Conservation (phyloP, 2,888 invertebrate genomes). For the Azorinus chamasolen region DNA sequence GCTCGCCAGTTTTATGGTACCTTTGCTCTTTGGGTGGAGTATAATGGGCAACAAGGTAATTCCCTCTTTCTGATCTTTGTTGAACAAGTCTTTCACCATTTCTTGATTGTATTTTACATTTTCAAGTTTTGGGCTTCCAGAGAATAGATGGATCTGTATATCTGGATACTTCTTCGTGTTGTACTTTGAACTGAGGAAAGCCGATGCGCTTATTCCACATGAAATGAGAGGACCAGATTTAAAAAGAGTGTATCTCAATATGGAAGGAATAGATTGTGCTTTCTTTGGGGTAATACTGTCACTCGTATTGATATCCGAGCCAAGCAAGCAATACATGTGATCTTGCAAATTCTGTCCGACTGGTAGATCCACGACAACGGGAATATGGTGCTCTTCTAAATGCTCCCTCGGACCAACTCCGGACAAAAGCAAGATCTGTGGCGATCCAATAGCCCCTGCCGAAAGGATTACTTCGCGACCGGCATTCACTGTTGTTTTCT, state of each 20-base stretch:
- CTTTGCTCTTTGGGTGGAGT: slow-evolving; percentile 90
- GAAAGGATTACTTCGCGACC: slow-evolving; percentile 80
- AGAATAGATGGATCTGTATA: slow-evolving; percentile 36
- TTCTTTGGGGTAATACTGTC: slow-evolving; percentile 23
- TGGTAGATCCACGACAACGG: slow-evolving; percentile 79
- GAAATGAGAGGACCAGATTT: slow-evolving; percentile 24
- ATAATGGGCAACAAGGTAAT: slow-evolving; percentile 19
- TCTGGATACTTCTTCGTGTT: slow-evolving; percentile 40
- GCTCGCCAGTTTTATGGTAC: slow-evolving; percentile 92
- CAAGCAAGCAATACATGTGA: slow-evolving; percentile 60
- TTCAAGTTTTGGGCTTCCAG: not conserved
- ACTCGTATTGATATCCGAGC: slow-evolving; percentile 26
- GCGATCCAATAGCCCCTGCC: slow-evolving; percentile 85
- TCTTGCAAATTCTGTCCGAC: slow-evolving; percentile 84
- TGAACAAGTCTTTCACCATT: slow-evolving; percentile 17
- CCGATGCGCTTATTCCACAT: slow-evolving; percentile 7
- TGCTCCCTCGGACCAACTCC: slow-evolving; percentile 85
- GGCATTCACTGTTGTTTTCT: slow-evolving; percentile 62
- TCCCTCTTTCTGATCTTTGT: slow-evolving; percentile 9
- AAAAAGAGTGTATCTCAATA: slow-evolving; percentile 23
- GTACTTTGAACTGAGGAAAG: slow-evolving; percentile 26
- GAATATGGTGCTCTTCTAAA: slow-evolving; percentile 80
- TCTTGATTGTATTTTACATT: slow-evolving; percentile 1
- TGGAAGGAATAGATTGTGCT: not conserved
- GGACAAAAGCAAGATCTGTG: slow-evolving; percentile 84